A percentile compares a stretch with the other conserved stretches of the same genome.
Evolutionary conservation across 2,797 vertebrate genomes (phyloP).

Genomic region (Myripristis murdjan): DNA sequence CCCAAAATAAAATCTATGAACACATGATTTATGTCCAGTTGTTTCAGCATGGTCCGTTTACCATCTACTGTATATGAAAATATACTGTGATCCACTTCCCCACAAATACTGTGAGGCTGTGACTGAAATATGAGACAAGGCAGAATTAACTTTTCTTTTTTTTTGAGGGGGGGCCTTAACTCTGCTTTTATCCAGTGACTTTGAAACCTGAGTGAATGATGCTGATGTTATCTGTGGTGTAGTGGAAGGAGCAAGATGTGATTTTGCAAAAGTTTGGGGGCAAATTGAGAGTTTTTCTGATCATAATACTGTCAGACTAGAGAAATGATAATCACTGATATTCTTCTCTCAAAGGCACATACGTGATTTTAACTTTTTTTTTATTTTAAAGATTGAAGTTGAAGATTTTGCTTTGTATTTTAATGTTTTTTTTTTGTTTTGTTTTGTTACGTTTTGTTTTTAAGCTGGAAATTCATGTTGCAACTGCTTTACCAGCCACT

Average conservation of each 20-base stretch:
- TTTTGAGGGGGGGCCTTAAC: slow-evolving; percentile 64
- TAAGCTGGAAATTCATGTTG: slow-evolving; percentile 67
- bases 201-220: slow-evolving; percentile 35
- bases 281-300: slow-evolving; percentile 36
- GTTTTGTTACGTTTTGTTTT: too few species aligned
- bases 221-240: slow-evolving; percentile 33
- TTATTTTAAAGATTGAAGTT: slow-evolving; percentile 53
- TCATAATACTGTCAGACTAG: slow-evolving; percentile 38
- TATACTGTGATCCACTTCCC: slow-evolving; percentile 70
- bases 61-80: slow-evolving; percentile 75
- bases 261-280: slow-evolving; percentile 40
- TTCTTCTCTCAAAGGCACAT: slow-evolving; percentile 78
- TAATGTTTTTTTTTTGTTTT: slow-evolving; percentile 31
- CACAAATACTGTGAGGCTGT: slow-evolving; percentile 43
- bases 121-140: slow-evolving; percentile 57
- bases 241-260: slow-evolving; percentile 51
- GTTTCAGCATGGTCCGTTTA: slow-evolving; percentile 37
- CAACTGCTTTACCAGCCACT: slow-evolving; percentile 39
- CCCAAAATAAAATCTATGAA: slow-evolving; percentile 23
- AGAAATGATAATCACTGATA: slow-evolving; percentile 58
- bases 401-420: slow-evolving; percentile 42
- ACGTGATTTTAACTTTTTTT: slow-evolving; percentile 66
- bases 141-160: slow-evolving; percentile 41
- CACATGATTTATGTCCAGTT: slow-evolving; percentile 22
- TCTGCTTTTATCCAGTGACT: slow-evolving; percentile 44